Conservation (phyloP, 2,888 invertebrate species). For the Cerastoderma edule region DNA sequence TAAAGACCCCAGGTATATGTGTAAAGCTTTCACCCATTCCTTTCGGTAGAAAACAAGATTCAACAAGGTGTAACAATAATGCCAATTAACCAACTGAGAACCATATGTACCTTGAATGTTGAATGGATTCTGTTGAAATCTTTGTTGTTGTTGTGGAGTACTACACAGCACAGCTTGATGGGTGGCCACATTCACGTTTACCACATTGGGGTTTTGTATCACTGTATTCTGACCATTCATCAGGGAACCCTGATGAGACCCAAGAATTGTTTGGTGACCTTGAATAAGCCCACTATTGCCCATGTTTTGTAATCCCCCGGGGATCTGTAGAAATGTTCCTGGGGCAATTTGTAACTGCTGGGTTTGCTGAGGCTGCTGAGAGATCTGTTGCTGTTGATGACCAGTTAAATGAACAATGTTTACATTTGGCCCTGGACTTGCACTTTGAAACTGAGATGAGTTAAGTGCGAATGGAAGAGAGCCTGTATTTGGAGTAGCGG, state of each 20-base stretch:
- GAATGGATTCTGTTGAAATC: slow-evolving; percentile 56
- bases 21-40: no score
- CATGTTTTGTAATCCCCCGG: slow-evolving; percentile 48
- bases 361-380: slow-evolving; percentile 33
- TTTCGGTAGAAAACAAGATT: no score
- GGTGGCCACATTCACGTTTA: slow-evolving; percentile 74
- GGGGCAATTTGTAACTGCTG: slow-evolving; percentile 59
- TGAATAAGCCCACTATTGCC: slow-evolving; percentile 47
- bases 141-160: slow-evolving; percentile 59
- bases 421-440: slow-evolving; percentile 63
- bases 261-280: slow-evolving; percentile 61
- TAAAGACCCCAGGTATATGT: no score
- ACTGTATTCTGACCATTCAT: slow-evolving; percentile 77
- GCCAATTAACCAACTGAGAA: no score
- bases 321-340: slow-evolving; percentile 54
- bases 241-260: slow-evolving; percentile 44
- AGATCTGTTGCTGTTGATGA: slow-evolving; percentile 55
- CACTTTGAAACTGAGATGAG: slow-evolving; percentile 47
- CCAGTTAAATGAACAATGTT: slow-evolving; percentile 66
- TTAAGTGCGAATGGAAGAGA: slow-evolving; percentile 43
- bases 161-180: slow-evolving; percentile 70
- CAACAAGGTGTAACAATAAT: no score
- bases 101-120: slow-evolving; percentile 75
- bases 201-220: slow-evolving; percentile 77
- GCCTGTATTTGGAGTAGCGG: slow-evolving; percentile 58